phyloP scores from a whole-genome alignment of 2,797 vertebrate genomes.

The Liasis olivaceus region DNA sequence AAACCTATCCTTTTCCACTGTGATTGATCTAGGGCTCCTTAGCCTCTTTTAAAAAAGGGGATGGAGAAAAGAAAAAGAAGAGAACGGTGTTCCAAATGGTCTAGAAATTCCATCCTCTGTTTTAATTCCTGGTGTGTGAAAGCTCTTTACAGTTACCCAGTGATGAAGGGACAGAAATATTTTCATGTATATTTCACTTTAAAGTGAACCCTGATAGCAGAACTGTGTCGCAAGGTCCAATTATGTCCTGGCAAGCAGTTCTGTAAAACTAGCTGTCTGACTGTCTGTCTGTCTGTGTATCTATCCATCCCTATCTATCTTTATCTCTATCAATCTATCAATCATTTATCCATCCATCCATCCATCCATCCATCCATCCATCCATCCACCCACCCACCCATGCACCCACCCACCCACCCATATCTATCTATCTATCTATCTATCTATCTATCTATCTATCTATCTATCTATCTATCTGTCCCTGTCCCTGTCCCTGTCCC shows the following conservation, averaged over 20 bases:
- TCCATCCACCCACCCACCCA: too few relatives aligned
- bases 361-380: too few relatives aligned
- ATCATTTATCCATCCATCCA: too few relatives aligned
- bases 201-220: not conserved
- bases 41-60: not conserved
- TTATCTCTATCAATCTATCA: too few relatives aligned
- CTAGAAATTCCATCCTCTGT: not conserved
- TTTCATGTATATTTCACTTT: too few relatives aligned
- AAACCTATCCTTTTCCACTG: not conserved
- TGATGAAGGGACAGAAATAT: not conserved
- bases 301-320: not conserved
- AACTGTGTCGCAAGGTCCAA: too few relatives aligned
- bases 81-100: not conserved
- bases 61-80: not conserved
- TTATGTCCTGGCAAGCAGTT: not conserved
- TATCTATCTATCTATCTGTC: not conserved
- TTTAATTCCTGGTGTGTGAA: not conserved
- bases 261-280: not conserved
- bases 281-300: not conserved
- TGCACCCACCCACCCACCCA: accelerated
- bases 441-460: not conserved
- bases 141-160: too few relatives aligned
- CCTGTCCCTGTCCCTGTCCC: too few relatives aligned
- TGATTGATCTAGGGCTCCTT: not conserved
- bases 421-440: not conserved